Evolutionary conservation across 2,797 vertebrate genomes (phyloP), one percentile per base, ranked within the genome.

Genomic region (Myoxocephalus aenaeus): DNA sequence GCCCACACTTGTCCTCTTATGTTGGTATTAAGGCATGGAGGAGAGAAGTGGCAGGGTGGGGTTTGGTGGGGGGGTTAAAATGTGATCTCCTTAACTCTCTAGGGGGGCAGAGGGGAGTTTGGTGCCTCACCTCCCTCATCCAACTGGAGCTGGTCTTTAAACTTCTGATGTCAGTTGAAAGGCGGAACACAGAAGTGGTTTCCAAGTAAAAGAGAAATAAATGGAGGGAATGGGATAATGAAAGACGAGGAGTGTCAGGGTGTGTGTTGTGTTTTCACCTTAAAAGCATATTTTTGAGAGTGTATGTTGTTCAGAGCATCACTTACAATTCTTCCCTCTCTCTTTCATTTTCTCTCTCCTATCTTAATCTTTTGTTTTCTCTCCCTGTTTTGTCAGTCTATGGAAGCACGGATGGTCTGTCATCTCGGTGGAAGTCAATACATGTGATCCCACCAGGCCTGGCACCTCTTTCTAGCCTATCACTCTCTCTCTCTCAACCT

Each of bases 21-120:
- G 92, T 92, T 92, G 90, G 85, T 83, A 91, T 92, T 93, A 87
- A 93, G 85, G 89, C 87, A 87, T 85, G 91, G 90, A 86, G 86
- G 81, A 92, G 89, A 90, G 85, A 85, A 89, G 88, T 75, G 36
- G 90, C 75, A 80, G 86, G 85, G 90, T 89, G 90, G 86, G 89
- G 89, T 87, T 87, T 74, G 84, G 77, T 81, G 62, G 78, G 84
- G 84, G 88, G 91, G 90, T 92, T 92, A 82, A 92, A 93, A 92
- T 90, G 85, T 93, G 94, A 95, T 94, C 93, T 93, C 90, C 93
- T 95, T 95, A 95, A 95, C 94, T 90, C 92, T 94, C 91, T 87
- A 87, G 89, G 93, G 92, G 91, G 79, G 92, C 90, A 92, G 86
- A 89, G 90, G 92, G 86, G 92, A 93, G 92, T 92, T 93, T 79